phyloP scores from a whole-genome alignment of 2,113 vertebrate genomes.

The Diglossa brunneiventris region DNA sequence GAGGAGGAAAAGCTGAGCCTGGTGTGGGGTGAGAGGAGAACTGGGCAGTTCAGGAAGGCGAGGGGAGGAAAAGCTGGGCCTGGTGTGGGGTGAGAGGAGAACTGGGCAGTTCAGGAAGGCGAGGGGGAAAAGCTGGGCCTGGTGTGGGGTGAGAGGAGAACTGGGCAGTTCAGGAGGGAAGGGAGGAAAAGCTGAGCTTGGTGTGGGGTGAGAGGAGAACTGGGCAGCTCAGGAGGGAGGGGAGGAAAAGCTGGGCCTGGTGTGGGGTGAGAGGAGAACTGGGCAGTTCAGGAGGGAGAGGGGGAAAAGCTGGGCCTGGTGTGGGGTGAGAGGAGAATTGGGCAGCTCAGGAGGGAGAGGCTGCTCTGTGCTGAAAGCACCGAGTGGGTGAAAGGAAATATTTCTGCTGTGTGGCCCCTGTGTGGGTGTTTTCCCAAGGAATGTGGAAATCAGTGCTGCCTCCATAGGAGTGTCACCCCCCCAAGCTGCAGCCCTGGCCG shows the following conservation, averaged over 20 bases:
- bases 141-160: accelerated
- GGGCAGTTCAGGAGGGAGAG: too few relatives aligned
- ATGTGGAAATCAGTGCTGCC: accelerated
- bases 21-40: accelerated
- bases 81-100: accelerated
- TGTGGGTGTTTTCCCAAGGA: background rate
- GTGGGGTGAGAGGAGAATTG: too few relatives aligned
- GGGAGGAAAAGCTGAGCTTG: background rate
- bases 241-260: background rate
- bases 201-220: accelerated
- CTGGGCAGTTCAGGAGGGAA: background rate
- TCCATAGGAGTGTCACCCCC: background rate
- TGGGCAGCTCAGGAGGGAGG: too few relatives aligned
- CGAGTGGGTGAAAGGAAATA: background rate
- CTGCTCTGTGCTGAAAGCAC: background rate
- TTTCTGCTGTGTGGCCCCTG: background rate
- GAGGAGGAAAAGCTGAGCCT: background rate
- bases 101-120: accelerated
- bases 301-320: too few relatives aligned
- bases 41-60: background rate
- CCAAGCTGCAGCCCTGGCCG: background rate
- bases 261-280: accelerated
- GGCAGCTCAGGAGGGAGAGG: background rate
- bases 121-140: background rate
- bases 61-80: background rate